Percentiles rank a stretch among this genome's conserved stretches.
Evolutionary conservation across 2,797 vertebrate species (phyloP).

Genomic region (Semaprochilodus insignis): DNA sequence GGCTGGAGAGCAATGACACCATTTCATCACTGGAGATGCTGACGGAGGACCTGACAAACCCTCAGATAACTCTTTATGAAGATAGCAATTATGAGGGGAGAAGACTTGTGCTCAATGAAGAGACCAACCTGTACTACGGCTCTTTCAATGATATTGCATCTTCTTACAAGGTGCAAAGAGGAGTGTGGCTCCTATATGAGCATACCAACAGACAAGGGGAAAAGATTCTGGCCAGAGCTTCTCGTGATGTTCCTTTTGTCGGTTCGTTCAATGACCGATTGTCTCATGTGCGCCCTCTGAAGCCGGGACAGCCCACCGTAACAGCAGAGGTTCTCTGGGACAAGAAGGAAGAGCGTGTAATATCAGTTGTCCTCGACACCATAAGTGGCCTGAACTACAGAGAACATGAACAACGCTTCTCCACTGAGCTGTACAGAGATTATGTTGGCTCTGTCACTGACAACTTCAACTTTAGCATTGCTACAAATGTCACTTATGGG

Average conservation of each 20-base stretch:
- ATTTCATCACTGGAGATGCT: conserved; percentile 28
- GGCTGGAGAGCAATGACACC: neutral
- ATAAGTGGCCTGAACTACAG: neutral
- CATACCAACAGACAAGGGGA: neutral
- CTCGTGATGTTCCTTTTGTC: neutral
- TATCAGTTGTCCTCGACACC: neutral
- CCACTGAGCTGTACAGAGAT: neutral
- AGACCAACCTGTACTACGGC: neutral
- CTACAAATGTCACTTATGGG: neutral
- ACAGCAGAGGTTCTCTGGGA: conserved; percentile 11
- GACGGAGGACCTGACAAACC: neutral
- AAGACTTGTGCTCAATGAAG: neutral
- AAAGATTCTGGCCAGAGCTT: conserved; percentile 8
- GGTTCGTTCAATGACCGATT: neutral
- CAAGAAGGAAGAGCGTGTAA: neutral
- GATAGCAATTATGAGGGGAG: neutral
- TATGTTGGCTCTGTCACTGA: conserved; percentile 22
- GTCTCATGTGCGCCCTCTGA: conserved; percentile 6
- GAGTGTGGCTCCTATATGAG: conserved; percentile 2
- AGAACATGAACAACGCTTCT: conserved; percentile 1
- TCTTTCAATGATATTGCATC: neutral
- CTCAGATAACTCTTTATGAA: conserved; percentile 18
- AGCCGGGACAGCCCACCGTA: neutral
- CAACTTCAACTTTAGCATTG: conserved; percentile 11
- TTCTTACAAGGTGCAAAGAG: conserved; percentile 8